These are phyloP conservation scores for Gymnocypris eckloni DNA, from an alignment of 2,797 vertebrate species.

Conservation along the genomic window DNA sequence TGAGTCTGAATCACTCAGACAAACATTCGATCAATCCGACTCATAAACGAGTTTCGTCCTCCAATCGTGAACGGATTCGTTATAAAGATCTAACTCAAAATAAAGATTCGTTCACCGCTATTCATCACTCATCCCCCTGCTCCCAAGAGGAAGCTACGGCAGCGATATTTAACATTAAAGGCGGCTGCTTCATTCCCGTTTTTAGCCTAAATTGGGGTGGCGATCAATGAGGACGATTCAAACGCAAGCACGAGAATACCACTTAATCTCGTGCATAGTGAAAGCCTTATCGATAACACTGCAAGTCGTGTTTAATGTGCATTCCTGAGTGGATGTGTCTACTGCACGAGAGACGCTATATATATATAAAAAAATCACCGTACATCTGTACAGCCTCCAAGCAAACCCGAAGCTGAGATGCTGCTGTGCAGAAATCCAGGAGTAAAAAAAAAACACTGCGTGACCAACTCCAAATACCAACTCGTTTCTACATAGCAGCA, in stretches of 20 bases:
- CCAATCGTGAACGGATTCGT: neutral
- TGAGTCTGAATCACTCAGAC: neutral
- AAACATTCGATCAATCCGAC: neutral
- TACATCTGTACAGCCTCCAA: conserved; percentile 6
- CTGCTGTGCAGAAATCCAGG: conserved; percentile 49
- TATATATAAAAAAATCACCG: neutral
- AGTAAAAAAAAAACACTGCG: conserved; percentile 32
- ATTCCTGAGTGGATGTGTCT: neutral
- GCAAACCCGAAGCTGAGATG: conserved; percentile 7
- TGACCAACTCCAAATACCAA: conserved; percentile 50
- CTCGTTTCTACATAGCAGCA: conserved; percentile 18
- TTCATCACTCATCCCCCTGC: conserved; percentile 10
- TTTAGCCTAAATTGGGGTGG: neutral
- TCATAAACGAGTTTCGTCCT: neutral
- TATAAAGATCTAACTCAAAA: neutral
- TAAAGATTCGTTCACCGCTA: conserved; percentile 3
- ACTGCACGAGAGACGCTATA: neutral
- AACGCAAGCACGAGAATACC: neutral
- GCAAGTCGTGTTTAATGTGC: neutral
- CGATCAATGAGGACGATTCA: conserved; percentile 8
- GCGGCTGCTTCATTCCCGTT: conserved; percentile 12
- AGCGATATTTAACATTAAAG: conserved; percentile 30
- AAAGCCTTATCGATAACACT: neutral
- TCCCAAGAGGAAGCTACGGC: conserved; percentile 17
- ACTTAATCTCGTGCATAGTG: neutral